These are phyloP conservation scores for Pipistrellus pygmaeus DNA, from an alignment of 2,797 vertebrate genomes.

Conservation along the genomic window DNA sequence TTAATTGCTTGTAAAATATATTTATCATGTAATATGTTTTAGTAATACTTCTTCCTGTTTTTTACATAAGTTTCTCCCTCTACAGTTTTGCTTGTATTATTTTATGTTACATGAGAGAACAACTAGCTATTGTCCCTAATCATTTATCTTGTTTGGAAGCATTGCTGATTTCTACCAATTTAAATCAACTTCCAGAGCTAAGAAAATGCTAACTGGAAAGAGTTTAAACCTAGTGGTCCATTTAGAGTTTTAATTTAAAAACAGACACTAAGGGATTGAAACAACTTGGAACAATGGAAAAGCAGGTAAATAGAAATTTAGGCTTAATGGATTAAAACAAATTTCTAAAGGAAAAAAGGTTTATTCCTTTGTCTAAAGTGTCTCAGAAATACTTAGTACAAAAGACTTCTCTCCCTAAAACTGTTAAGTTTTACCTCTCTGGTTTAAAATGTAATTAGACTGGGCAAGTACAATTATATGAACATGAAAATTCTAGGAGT, in stretches of 20 bases:
- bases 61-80: background rate
- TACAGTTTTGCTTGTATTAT: background rate
- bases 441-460: background rate
- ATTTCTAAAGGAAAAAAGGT: background rate
- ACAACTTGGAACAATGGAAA: conserved; percentile 8
- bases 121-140: background rate
- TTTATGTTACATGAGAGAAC: background rate
- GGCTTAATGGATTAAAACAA: conserved; percentile 3
- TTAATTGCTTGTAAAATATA: background rate
- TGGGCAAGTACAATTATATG: background rate
- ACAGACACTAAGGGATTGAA: background rate
- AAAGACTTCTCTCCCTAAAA: background rate
- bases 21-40: background rate
- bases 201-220: conserved; percentile 25
- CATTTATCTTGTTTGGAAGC: background rate
- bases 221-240: conserved; percentile 2
- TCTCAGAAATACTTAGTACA: background rate
- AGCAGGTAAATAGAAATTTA: conserved; percentile 27
- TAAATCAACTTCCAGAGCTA: conserved; percentile 49
- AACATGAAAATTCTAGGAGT: background rate
- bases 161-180: conserved; percentile 17
- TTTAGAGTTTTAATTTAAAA: conserved; percentile 66
- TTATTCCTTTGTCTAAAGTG: conserved; percentile 14
- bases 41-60: background rate
- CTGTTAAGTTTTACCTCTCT: background rate